These are phyloP conservation scores for Galeopsomyia nigrocyanea DNA, from an alignment of 2,888 invertebrate genomes.

Conservation along the genomic window DNA sequence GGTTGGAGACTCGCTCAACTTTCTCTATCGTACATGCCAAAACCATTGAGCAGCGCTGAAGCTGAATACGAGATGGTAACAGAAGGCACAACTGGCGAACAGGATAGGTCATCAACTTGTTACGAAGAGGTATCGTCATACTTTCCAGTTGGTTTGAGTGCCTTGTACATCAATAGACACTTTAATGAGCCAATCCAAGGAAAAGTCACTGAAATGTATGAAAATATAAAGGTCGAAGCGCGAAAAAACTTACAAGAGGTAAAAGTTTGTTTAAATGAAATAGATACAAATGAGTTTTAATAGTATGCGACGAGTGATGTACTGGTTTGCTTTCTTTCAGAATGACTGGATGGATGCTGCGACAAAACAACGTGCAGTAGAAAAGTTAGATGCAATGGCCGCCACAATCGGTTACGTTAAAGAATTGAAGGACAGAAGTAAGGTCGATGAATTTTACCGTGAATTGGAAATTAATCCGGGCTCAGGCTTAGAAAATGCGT, in stretches of 20 bases:
- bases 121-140: conserved; percentile 83
- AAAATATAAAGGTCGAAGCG: conserved; percentile 86
- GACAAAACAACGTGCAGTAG: conserved; percentile 66
- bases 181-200: conserved; percentile 87
- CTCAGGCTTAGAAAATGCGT: conserved; percentile 2
- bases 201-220: conserved; percentile 88
- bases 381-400: conserved; percentile 25
- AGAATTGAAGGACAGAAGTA: conserved; percentile 68
- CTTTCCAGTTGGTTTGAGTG: conserved; percentile 82
- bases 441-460: conserved; percentile 28
- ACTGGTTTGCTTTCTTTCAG: background rate
- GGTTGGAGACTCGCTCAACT: conserved; percentile 69
- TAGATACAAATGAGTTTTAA: background rate
- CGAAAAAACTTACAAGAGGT: conserved; percentile 79
- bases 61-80: conserved; percentile 63
- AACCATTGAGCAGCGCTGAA: conserved; percentile 61
- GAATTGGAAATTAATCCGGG: conserved; percentile 15
- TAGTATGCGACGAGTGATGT: background rate
- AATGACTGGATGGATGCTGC: conserved; percentile 27
- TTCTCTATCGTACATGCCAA: conserved; percentile 61
- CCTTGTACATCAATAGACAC: conserved; percentile 87
- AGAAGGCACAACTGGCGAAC: conserved; percentile 54
- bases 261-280: no score
- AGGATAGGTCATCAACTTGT: conserved; percentile 75
- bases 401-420: conserved; percentile 77